phyloP scores from a whole-genome alignment of 2,797 vertebrate genomes.

The Odontamblyopus rebecca region DNA sequence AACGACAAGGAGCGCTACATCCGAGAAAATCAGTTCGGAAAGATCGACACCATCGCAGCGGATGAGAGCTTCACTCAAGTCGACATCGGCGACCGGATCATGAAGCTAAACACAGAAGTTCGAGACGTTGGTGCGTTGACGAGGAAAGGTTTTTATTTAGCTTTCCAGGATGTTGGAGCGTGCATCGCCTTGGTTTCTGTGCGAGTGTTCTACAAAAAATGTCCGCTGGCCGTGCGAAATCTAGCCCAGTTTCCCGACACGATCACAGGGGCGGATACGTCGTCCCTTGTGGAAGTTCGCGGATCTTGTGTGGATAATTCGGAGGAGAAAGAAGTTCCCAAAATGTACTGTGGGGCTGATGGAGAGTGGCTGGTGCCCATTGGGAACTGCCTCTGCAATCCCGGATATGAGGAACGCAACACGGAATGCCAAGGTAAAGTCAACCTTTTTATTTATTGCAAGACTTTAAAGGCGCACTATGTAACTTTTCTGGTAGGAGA shows the following conservation, averaged over 20 bases:
- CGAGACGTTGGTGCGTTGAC: slow-evolving; percentile 89
- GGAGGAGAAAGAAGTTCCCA: slow-evolving; percentile 95
- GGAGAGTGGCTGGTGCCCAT: slow-evolving; percentile 98
- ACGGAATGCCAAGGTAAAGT: slow-evolving; percentile 93
- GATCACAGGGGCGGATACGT: slow-evolving; percentile 92
- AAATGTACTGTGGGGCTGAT: slow-evolving; percentile 98
- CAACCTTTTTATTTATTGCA: too few relatives aligned
- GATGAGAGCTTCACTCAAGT: slow-evolving; percentile 99
- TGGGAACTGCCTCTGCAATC: slow-evolving; percentile 95
- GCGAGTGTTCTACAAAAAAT: slow-evolving; percentile 96
- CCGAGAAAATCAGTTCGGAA: slow-evolving; percentile 90
- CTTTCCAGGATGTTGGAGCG: slow-evolving; percentile 96
- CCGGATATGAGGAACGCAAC: slow-evolving; percentile 90
- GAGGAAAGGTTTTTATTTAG: slow-evolving; percentile 94
- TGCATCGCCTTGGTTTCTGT: slow-evolving; percentile 96
- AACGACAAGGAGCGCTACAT: slow-evolving; percentile 92
- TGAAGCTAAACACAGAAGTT: slow-evolving; percentile 97
- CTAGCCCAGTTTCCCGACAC: slow-evolving; percentile 97
- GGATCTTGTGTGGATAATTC: slow-evolving; percentile 98
- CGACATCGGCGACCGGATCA: slow-evolving; percentile 96
- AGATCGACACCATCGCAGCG: slow-evolving; percentile 95
- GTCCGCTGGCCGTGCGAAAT: slow-evolving; percentile 90
- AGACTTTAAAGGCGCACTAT: too few relatives aligned
- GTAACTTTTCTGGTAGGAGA: too few relatives aligned
- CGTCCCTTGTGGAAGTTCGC: slow-evolving; percentile 94